A percentile compares a stretch with the other conserved stretches of the same genome.
Conservation (phyloP, 2,113 vertebrate species). For the Chloropsis cyanopogon region DNA sequence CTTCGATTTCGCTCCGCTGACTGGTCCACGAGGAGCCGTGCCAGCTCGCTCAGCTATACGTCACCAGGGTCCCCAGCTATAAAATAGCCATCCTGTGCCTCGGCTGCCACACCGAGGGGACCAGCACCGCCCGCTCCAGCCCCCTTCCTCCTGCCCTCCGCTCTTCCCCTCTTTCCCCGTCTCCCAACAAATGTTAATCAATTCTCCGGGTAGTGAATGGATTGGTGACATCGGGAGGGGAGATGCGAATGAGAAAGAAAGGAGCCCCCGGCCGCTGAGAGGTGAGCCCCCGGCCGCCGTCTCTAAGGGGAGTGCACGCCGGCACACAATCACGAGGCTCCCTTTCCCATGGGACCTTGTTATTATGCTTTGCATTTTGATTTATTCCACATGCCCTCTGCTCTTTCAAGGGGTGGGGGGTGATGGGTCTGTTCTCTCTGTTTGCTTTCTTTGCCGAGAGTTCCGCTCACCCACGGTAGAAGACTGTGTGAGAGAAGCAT, state of each 20-base stretch:
- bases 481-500: not conserved
- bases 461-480: not conserved
- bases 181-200: conserved; percentile 72
- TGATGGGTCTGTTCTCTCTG: conserved; percentile 48
- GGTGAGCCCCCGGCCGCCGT: conserved; percentile 24
- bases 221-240: conserved; percentile 69
- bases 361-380: conserved; percentile 57
- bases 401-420: conserved; percentile 55
- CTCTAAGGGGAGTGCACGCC: conserved; percentile 48
- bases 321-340: conserved; percentile 54
- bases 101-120: not conserved
- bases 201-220: conserved; percentile 63
- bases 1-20: conserved; percentile 75
- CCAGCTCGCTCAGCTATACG: conserved; percentile 71
- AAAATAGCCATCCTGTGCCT: conserved; percentile 69
- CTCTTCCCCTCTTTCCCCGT: not conserved
- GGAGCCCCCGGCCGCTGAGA: not conserved
- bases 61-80: conserved; percentile 73
- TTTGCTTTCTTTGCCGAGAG: conserved; percentile 66
- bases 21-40: conserved; percentile 74
- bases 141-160: not conserved
- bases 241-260: conserved; percentile 56
- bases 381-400: conserved; percentile 73
- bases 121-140: not conserved
- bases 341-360: conserved; percentile 64